Base-by-base conservation (phyloP, 2,888 invertebrate genomes). In the Sinhomidia bicolor region DNA sequence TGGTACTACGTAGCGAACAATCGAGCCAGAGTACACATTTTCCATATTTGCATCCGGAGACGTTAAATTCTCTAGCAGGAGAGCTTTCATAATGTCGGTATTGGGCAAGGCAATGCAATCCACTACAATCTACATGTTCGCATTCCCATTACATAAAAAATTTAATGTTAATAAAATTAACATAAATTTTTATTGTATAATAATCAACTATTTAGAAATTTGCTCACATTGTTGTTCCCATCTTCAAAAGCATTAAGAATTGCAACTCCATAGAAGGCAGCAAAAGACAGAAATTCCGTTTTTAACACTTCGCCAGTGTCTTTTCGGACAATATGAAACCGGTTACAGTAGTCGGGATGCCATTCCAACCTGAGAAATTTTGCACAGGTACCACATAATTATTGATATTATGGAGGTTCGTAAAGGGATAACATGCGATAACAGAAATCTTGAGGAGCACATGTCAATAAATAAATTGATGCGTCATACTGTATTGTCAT, bases 291-390 rank as follows among this genome's bases (percentile, higher is more conserved):
- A 91, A 93, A 94, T 44, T 92, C 92, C 0, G 92, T 90, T 9
- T 93, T 93, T 6, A 93, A 76, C n/a, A 93, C 91, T 87, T 93
- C 92, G 0, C 94, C 94, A 14, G 93, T 93, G 12, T 90, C 90
- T 89, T 94, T 93, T 62, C 93, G 93, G 29, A 94, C 92, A 47
- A 94, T 91, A 32, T 93, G 92, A 88, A 94, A 94, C 57, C 93
- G 92, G 23, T 93, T 93, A 93, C 94, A 92, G 29, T 74, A 82
- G 32, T 90, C 78, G 0, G 89, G 89, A 82, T 78, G 76, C 89
- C 89, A 90, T 29, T 89, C 90, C 9, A 90, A 71, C 90, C 90
- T 86, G n/a, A n/a, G n/a, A n/a, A n/a, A n/a, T n/a, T n/a, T n/a
- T n/a, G n/a, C n/a, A n/a, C n/a, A n/a, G n/a, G n/a, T n/a, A n/a